Evolutionary conservation across 2,113 vertebrate species (phyloP).

Genomic region (Centropus bengalensis): DNA sequence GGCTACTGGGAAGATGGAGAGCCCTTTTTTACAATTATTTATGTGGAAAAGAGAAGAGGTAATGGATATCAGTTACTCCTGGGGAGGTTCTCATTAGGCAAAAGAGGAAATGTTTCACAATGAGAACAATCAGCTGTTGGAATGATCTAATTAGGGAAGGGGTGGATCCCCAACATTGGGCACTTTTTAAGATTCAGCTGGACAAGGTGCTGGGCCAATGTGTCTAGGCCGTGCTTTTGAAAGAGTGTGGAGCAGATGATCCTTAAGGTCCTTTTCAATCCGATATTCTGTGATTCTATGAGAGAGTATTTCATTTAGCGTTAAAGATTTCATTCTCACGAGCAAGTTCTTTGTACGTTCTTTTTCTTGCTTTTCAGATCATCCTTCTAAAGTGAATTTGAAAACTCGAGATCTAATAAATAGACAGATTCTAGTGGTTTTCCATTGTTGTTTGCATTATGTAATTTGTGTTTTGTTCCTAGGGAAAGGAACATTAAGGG

Average conservation of each 20-base stretch:
- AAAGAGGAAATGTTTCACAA: neutral
- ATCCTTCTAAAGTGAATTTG: neutral
- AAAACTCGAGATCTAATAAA: neutral
- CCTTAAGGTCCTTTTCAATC: neutral
- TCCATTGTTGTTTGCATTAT: neutral
- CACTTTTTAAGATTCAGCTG: no score
- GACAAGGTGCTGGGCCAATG: no score
- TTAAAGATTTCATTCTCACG: neutral
- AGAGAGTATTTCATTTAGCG: neutral
- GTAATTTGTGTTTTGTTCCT: neutral
- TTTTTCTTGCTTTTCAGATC: neutral
- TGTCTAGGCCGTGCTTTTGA: no score
- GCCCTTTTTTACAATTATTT: neutral
- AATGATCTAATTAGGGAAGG: neutral
- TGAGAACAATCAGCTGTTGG: neutral
- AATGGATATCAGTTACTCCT: neutral
- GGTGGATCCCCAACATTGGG: neutral
- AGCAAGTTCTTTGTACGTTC: neutral
- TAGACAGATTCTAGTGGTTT: neutral
- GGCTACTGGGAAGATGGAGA: neutral
- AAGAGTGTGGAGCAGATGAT: neutral
- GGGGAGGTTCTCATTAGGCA: neutral
- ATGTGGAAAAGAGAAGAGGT: neutral
- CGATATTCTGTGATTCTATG: neutral
- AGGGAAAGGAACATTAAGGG: neutral